A percentile compares a stretch with the other conserved stretches of the same genome.
Conservation (phyloP, 2,888 invertebrate species). For the Ichneumoninae sp. region DNA sequence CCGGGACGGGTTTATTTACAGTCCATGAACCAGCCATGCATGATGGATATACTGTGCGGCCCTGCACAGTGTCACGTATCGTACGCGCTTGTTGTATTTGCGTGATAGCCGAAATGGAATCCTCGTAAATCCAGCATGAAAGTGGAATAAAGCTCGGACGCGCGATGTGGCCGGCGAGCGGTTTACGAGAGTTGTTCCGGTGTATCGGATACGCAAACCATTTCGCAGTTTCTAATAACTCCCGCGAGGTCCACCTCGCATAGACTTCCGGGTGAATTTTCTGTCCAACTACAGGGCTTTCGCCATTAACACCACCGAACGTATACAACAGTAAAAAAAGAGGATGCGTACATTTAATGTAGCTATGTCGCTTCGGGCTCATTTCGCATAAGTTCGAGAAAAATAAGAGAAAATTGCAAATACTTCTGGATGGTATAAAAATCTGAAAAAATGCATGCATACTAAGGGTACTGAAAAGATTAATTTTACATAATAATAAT, state of each 20-base stretch:
- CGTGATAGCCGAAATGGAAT: conserved; percentile 22
- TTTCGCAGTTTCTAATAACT: background rate
- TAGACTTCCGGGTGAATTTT: conserved; percentile 38
- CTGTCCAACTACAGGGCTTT: conserved; percentile 60
- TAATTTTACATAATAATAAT: too few relatives aligned
- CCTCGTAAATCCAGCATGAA: conserved; percentile 69
- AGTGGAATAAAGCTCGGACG: conserved; percentile 65
- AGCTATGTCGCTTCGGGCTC: too few relatives aligned
- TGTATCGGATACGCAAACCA: conserved; percentile 21
- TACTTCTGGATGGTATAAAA: too few relatives aligned
- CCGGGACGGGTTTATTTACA: background rate
- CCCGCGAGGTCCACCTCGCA: background rate
- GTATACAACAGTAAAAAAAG: too few relatives aligned
- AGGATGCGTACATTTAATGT: too few relatives aligned
- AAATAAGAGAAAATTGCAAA: too few relatives aligned
- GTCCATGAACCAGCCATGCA: background rate
- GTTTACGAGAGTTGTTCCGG: conserved; percentile 29
- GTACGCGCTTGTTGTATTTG: background rate
- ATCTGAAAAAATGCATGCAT: too few relatives aligned
- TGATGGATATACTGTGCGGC: background rate
- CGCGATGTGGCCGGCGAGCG: conserved; percentile 15
- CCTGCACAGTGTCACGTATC: background rate
- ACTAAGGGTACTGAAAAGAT: too few relatives aligned
- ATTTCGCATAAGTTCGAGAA: too few relatives aligned
- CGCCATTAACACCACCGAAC: conserved; percentile 49